These are phyloP conservation scores for Tamias sibiricus DNA, from an alignment of 2,113 vertebrate genomes.

Conservation along the genomic window DNA sequence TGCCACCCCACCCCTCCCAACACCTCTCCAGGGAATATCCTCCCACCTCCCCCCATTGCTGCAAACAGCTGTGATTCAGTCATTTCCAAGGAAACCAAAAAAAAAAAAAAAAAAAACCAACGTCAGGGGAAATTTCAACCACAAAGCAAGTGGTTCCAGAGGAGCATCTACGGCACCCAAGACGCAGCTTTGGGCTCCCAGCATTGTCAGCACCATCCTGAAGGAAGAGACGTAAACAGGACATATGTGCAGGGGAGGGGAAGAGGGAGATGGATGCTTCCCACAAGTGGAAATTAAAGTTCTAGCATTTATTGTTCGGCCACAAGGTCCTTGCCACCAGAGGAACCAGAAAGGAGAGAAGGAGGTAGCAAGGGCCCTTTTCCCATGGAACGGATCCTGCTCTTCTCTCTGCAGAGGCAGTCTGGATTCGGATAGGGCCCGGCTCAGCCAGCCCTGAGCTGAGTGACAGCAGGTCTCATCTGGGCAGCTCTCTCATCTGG, in stretches of 20 bases:
- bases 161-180: slow-evolving; percentile 47
- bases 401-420: background rate
- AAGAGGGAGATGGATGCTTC: slow-evolving; percentile 23
- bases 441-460: background rate
- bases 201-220: background rate
- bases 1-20: background rate
- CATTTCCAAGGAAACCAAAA: slow-evolving; percentile 82
- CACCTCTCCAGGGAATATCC: slow-evolving; percentile 64
- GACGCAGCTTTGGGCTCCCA: slow-evolving; percentile 43
- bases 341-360: background rate
- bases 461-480: background rate
- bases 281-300: slow-evolving; percentile 71
- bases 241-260: slow-evolving; percentile 24
- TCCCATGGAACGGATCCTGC: background rate
- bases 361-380: background rate
- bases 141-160: slow-evolving; percentile 72
- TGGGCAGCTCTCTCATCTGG: background rate
- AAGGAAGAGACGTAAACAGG: slow-evolving; percentile 51
- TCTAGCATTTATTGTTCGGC: slow-evolving; percentile 65
- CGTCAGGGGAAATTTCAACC: slow-evolving; percentile 81
- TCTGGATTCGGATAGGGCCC: background rate
- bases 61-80: slow-evolving; percentile 80
- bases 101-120: slow-evolving; percentile 49
- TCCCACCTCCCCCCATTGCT: slow-evolving; percentile 64
- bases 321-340: background rate